phyloP scores from a whole-genome alignment of 2,888 invertebrate species.

The Neocrepidodera transversa region DNA sequence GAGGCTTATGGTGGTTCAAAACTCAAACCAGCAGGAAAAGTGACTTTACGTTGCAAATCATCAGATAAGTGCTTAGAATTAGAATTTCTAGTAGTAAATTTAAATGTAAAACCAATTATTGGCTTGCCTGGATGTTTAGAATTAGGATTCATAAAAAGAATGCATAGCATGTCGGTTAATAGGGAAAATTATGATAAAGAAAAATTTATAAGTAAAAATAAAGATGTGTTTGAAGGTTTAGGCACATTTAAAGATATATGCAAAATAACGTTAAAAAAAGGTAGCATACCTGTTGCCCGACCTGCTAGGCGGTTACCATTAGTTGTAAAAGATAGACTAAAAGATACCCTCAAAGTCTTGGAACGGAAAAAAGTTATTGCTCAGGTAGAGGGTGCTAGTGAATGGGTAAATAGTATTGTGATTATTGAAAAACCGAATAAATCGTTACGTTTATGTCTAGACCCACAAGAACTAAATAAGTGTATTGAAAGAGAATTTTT shows the following conservation, averaged over 20 bases:
- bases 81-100: conserved; percentile 17
- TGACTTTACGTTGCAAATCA: conserved; percentile 5
- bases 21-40: conserved; percentile 5
- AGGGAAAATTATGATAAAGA: conserved; percentile 12
- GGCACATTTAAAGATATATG: conserved; percentile 14
- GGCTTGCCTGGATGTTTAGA: conserved; percentile 15
- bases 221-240: conserved; percentile 19
- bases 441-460: conserved; percentile 19
- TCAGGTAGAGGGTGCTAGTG: conserved; percentile 11
- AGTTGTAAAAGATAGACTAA: conserved; percentile 14
- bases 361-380: conserved; percentile 10
- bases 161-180: conserved; percentile 1
- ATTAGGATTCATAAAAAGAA: conserved; percentile 19
- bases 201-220: no score
- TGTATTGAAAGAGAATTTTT: not conserved
- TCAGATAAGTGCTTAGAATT: conserved; percentile 19
- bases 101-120: conserved; percentile 21
- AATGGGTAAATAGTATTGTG: conserved; percentile 19
- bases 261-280: conserved; percentile 16
- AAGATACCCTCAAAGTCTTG: conserved; percentile 11
- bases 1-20: conserved; percentile 12
- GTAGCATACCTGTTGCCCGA: conserved; percentile 14
- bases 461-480: conserved; percentile 15
- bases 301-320: conserved; percentile 14
- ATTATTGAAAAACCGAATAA: conserved; percentile 20